These are phyloP conservation scores for Pogonomyrmex barbatus DNA, from an alignment of 1,140 invertebrate species.

Conservation along the genomic window DNA sequence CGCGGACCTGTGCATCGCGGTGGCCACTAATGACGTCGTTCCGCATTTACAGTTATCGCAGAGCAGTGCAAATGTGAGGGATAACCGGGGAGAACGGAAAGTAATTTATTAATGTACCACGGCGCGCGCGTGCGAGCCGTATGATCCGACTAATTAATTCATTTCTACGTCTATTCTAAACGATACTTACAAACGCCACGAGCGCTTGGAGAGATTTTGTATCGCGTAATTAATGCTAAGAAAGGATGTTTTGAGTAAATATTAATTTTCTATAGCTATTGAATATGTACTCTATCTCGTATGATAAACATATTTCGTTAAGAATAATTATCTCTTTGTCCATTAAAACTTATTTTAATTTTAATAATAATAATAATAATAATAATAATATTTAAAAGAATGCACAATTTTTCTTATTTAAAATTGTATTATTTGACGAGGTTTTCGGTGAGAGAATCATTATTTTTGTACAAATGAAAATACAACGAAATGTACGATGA, in stretches of 20 bases:
- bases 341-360: background rate
- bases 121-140: slow-evolving; percentile 27
- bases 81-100: slow-evolving; percentile 2
- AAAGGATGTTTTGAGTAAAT: background rate
- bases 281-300: background rate
- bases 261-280: slow-evolving; percentile 11
- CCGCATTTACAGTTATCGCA: slow-evolving; percentile 47
- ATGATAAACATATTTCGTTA: background rate
- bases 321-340: background rate
- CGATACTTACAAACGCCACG: slow-evolving; percentile 1
- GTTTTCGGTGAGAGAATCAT: background rate
- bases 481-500: background rate
- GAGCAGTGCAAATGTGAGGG: slow-evolving; percentile 27
- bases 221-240: background rate
- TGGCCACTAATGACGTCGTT: slow-evolving; percentile 63
- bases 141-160: slow-evolving; percentile 50
- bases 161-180: slow-evolving; percentile 20
- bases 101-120: slow-evolving; percentile 51
- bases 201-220: background rate
- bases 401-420: background rate
- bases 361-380: background rate
- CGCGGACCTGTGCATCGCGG: slow-evolving; percentile 34
- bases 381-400: background rate
- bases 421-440: background rate
- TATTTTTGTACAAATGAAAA: background rate